Percentiles rank a stretch among this genome's conserved stretches.
Evolutionary conservation across 2,113 vertebrate species (phyloP).

Genomic region (Symphodus melops): DNA sequence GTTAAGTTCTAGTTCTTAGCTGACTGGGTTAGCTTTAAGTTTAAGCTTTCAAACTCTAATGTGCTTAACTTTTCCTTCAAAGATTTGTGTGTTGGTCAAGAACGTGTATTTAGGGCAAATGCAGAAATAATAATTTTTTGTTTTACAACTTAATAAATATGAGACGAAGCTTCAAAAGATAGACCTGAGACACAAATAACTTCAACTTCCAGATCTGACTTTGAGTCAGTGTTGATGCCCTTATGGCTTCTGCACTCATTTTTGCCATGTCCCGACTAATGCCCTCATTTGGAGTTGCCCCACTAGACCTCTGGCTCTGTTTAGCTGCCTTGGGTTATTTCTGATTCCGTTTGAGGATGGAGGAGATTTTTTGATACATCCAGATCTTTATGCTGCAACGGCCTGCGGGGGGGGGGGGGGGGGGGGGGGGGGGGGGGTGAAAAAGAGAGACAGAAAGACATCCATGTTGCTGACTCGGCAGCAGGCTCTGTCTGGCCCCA

Average conservation of each 20-base stretch:
- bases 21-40: background rate
- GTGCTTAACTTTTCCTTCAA: background rate
- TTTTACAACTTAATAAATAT: background rate
- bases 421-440: background rate
- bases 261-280: conserved; percentile 61
- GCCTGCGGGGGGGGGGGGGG: conserved; percentile 27
- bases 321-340: conserved; percentile 22
- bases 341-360: conserved; percentile 28
- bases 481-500: conserved; percentile 46
- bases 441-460: conserved; percentile 30
- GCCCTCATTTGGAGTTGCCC: conserved; percentile 57
- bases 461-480: conserved; percentile 75
- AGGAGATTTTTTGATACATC: conserved; percentile 32
- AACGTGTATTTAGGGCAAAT: conserved; percentile 6
- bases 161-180: background rate
- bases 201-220: background rate
- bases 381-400: conserved; percentile 25
- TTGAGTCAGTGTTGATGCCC: conserved; percentile 9
- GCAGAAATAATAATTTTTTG: background rate
- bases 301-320: conserved; percentile 2
- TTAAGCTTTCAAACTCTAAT: background rate
- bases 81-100: background rate
- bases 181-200: background rate
- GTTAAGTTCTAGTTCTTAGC: background rate
- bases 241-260: conserved; percentile 13